Evolutionary conservation across 2,113 vertebrate species (phyloP).

Genomic region (Dasyprocta punctata): DNA sequence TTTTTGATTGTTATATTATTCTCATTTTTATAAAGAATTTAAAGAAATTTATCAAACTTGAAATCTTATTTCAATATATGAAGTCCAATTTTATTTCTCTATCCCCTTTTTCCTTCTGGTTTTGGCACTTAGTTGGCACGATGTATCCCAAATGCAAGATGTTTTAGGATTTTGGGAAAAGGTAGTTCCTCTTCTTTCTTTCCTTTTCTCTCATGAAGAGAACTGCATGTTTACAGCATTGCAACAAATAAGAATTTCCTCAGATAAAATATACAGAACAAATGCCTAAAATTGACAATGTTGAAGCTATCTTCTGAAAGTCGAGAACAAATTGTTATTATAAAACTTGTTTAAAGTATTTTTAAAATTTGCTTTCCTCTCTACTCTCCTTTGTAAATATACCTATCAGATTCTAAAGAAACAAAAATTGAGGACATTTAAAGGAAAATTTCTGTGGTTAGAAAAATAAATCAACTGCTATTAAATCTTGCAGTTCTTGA

Average conservation of each 20-base stretch:
- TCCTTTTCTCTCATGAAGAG: conserved; percentile 40
- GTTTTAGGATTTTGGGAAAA: not conserved
- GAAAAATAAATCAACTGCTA: not conserved
- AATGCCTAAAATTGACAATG: not conserved
- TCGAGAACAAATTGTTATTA: not conserved
- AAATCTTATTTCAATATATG: conserved; percentile 61
- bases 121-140: conserved; percentile 68
- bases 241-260: conserved; percentile 35
- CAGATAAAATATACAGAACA: not conserved
- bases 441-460: not conserved
- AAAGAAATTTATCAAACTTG: conserved; percentile 65
- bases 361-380: not conserved
- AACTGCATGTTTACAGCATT: not conserved
- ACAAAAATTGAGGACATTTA: not conserved
- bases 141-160: conserved; percentile 50
- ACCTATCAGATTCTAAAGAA: not conserved
- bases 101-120: conserved; percentile 50
- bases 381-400: not conserved
- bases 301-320: not conserved
- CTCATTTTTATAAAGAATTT: conserved; percentile 64
- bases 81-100: conserved; percentile 64
- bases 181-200: not conserved
- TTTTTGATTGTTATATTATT: conserved; percentile 43
- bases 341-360: not conserved
- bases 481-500: not conserved